Evolutionary conservation across 2,113 vertebrate species (phyloP).

Genomic region (Bubo blakistoni): DNA sequence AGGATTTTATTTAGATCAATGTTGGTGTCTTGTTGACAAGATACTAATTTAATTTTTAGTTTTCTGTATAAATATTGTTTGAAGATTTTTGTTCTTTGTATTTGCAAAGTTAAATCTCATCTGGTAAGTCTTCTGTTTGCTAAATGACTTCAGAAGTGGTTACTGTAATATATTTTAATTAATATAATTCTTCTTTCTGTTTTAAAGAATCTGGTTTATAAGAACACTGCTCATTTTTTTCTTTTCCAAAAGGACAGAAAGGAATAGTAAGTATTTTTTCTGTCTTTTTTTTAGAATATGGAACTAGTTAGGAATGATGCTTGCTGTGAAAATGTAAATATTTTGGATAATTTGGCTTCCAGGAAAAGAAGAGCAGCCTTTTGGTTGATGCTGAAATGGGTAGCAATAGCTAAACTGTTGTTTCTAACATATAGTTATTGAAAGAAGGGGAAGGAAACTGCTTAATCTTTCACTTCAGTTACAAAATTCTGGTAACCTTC

Average conservation of each 20-base stretch:
- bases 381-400: not conserved
- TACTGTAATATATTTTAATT: not conserved
- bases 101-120: not conserved
- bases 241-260: conserved; percentile 90
- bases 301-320: not conserved
- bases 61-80: not conserved
- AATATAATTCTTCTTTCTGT: conserved; percentile 28
- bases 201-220: conserved; percentile 87
- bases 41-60: not conserved
- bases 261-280: conserved; percentile 86
- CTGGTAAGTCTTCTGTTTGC: not conserved
- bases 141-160: not conserved
- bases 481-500: not conserved
- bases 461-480: not conserved
- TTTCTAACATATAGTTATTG: not conserved
- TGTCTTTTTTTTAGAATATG: not conserved
- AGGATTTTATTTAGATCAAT: not conserved
- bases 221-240: conserved; percentile 89
- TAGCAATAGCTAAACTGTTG: not conserved
- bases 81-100: not conserved
- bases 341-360: not conserved
- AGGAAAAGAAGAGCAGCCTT: not conserved
- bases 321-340: not conserved
- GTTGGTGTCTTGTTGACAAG: not conserved
- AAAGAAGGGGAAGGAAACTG: not conserved